Evolutionary conservation across 2,888 invertebrate genomes (phyloP).

Genomic region (Melinaea menophilus): DNA sequence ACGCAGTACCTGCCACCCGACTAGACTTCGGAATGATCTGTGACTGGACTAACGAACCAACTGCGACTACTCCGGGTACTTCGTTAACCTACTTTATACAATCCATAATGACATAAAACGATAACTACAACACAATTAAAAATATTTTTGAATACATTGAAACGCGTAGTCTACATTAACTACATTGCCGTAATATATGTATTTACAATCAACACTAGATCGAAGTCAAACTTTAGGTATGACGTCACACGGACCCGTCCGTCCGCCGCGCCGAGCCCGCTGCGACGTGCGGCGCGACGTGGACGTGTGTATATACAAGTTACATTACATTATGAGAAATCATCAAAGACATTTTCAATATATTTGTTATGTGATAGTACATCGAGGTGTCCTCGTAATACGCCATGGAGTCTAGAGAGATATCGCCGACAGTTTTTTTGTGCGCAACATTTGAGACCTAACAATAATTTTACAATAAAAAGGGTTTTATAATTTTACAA

Average conservation of each 20-base stretch:
- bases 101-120: slow-evolving; percentile 40
- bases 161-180: slow-evolving; percentile 62
- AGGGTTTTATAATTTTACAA: neutral
- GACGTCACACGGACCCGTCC: slow-evolving; percentile 58
- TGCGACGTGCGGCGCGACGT: no score
- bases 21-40: slow-evolving; percentile 64
- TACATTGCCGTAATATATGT: slow-evolving; percentile 55
- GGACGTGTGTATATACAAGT: slow-evolving; percentile 77
- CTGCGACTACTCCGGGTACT: slow-evolving; percentile 43
- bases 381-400: slow-evolving; percentile 51
- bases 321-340: slow-evolving; percentile 67
- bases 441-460: slow-evolving; percentile 51
- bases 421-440: slow-evolving; percentile 58
- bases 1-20: slow-evolving; percentile 65
- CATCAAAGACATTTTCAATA: slow-evolving; percentile 51
- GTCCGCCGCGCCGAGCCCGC: slow-evolving; percentile 36
- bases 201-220: slow-evolving; percentile 71
- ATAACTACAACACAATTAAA: slow-evolving; percentile 29
- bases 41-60: slow-evolving; percentile 38
- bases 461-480: slow-evolving; percentile 16
- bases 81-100: slow-evolving; percentile 75
- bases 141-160: slow-evolving; percentile 38
- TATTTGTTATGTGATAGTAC: slow-evolving; percentile 31
- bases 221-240: slow-evolving; percentile 63
- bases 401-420: slow-evolving; percentile 59